Base-by-base conservation (phyloP, 1,140 invertebrate species). In the Euura saliciscinereae region DNA sequence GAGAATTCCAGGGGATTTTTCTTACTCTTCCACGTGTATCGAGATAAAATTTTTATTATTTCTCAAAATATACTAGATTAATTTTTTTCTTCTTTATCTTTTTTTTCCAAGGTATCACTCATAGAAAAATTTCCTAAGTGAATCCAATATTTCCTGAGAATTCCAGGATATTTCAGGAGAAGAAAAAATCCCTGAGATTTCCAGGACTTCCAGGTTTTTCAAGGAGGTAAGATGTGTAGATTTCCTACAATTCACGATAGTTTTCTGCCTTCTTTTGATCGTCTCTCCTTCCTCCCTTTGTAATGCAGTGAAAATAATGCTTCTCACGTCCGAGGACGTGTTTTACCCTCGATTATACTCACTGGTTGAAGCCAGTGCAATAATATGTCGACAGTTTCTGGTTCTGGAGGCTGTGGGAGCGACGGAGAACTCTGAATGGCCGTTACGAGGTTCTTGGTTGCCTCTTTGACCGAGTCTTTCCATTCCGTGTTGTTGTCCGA, bases 341-440 rank as follows among this genome's bases (percentile, higher is more conserved):
- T 59, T 59, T 59, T 59, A 59, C 6, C 8, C 28, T 6, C 8
- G 13, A 69, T 44, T 45, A 10, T 69, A 75, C 81, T 84, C 78
- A 88, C 86, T 44, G 86, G 83, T 71, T 86, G 84, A 75, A 88
- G 80, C 86, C 86, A 88, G 5, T 86, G 78, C 4, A 88, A 28
- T 46, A 88, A 78, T 67, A 86, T 81, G 73, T 88, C 83, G 13
- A 76, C 71, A 2, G 81, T 82, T 6, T 75, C 79, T 43, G 75
- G 45, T 73, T 87, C 85, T 2, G 86, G 86, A 8, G 85, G 79
- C 11, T 81, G 76, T 43, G 81, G 83, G 43, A 79, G 74, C 51
- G 70, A 77, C n/a, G 84, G 80, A 43, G 84, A 75, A 74, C 76
- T 85, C 76, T 86, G 82, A 71, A 88, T 85, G 10, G 78, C 80